Evolutionary conservation across 2,113 vertebrate genomes (phyloP).

Genomic region (Spheniscus mendiculus): DNA sequence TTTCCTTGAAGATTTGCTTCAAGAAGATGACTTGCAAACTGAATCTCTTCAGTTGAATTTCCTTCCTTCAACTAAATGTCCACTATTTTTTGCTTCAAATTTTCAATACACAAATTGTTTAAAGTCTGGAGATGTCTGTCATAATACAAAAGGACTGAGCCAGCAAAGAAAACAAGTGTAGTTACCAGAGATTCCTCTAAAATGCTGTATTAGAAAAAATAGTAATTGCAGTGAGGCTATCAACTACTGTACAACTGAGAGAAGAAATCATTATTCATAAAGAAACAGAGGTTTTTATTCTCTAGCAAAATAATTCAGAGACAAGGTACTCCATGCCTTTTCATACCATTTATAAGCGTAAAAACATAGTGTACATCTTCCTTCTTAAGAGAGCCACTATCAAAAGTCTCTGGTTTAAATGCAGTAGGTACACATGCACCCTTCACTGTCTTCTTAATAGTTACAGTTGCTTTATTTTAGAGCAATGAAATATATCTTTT

Average conservation of each 20-base stretch:
- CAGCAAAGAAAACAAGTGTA: neutral
- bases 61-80: neutral
- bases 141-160: neutral
- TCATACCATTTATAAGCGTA: neutral
- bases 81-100: neutral
- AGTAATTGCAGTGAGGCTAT: neutral
- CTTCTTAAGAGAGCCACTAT: neutral
- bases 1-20: neutral
- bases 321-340: neutral
- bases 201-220: neutral
- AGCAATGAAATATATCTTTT: neutral
- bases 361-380: neutral
- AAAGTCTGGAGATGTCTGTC: neutral
- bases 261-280: neutral
- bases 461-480: neutral
- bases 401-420: neutral
- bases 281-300: neutral
- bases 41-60: neutral
- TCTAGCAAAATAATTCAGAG: neutral
- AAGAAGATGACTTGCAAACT: neutral
- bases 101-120: neutral
- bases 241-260: neutral
- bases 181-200: neutral
- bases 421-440: neutral
- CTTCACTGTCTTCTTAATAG: neutral